Evolutionary conservation across 2,113 vertebrate genomes (phyloP), one percentile per base, ranked within the genome.

Genomic region (Gnathonemus longibarbis): DNA sequence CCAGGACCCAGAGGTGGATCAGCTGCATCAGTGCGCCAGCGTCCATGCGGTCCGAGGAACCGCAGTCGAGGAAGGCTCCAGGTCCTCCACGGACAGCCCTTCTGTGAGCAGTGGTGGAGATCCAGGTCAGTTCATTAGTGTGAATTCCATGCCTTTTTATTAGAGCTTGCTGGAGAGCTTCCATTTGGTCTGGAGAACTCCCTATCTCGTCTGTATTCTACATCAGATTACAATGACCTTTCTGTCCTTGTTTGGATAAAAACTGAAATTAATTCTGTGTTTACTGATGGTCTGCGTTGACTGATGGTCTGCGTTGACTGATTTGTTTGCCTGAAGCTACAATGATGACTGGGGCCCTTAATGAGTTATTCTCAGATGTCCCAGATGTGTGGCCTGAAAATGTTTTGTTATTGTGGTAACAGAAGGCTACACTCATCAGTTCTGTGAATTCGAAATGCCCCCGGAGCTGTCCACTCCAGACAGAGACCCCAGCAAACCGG

Each of bases 351-450:
- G 21, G 15, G 24, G 45, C 6, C 46, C 1, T 77, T 46, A 89
- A 21, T n/a, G 88, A 24, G 27, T 24, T 89, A 77, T 17, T 24
- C 13, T 74, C 66, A 49, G 6, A 48, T 27, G 4, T 87, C n/a
- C 70, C 88, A 77, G 53, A 87, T n/a, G 48, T 42, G 24, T 80
- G 83, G 27, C 7, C n/a, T 90, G 89, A n/a, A 90, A 88, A 80
- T 88, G 7, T 49, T 3, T 42, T 3, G 0, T 70, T 39, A 13
- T 58, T 92, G 84, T 90, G 31, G 13, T 88, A 42, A 84, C 94
- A 97, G 96, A 96, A 85, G 95, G 94, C 58, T 96, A 95, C 88
- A 94, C 95, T 46, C 96, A 97, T 90, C 96, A 97, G 88, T 94
- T 97, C 13, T 96, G 95, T 90, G 95, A 92, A 90, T 94, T 94